These are phyloP conservation scores for Calosoma granatense DNA, from an alignment of 1,140 invertebrate genomes.

Conservation along the genomic window DNA sequence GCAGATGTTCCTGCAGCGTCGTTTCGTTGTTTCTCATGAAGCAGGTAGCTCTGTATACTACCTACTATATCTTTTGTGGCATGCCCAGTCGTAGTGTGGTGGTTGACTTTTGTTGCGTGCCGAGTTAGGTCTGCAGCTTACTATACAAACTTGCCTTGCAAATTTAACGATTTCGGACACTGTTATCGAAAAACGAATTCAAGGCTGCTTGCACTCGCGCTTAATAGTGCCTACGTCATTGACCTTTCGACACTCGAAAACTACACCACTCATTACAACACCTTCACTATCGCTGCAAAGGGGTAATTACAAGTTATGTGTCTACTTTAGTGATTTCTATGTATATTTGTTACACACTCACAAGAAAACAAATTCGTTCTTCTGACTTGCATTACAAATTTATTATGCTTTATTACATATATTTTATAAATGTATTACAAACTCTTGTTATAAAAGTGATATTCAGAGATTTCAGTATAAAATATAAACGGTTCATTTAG, in stretches of 20 bases:
- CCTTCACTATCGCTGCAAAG: not conserved
- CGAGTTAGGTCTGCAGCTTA: no score
- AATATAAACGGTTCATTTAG: no score
- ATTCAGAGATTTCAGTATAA: no score
- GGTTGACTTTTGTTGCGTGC: not conserved
- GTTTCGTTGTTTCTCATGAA: not conserved
- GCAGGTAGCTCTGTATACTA: not conserved
- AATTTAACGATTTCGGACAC: constrained; percentile 1
- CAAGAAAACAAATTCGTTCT: no score
- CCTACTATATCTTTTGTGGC: no score
- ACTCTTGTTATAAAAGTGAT: no score
- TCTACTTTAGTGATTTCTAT: no score
- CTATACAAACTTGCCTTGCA: not conserved
- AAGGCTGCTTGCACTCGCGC: not conserved
- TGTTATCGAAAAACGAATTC: not conserved
- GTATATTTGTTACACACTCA: no score
- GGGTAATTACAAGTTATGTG: constrained; percentile 2
- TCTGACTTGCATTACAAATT: no score
- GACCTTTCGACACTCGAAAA: not conserved
- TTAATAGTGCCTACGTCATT: constrained; percentile 4
- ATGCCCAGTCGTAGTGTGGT: not conserved
- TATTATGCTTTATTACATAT: no score
- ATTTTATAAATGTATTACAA: no score
- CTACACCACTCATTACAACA: not conserved
- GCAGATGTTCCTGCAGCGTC: not conserved